Evolutionary conservation across 2,797 vertebrate genomes (phyloP).

Genomic region (Cygnus olor): DNA sequence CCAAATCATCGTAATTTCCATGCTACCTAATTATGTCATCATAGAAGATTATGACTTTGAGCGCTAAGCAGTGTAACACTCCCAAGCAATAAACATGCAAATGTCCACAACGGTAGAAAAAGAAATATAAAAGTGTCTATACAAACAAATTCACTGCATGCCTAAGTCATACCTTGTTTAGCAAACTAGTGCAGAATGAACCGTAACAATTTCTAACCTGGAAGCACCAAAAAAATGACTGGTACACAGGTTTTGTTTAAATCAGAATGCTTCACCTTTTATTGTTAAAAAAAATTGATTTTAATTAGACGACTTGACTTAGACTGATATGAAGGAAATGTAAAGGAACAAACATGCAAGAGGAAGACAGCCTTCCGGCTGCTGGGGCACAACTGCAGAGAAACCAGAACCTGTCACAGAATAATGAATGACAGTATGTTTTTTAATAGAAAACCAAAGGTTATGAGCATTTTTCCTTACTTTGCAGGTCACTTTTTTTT

Average conservation of each 20-base stretch:
- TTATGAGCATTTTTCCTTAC: neutral
- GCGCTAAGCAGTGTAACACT: neutral
- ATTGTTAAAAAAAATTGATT: neutral
- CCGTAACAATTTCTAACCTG: neutral
- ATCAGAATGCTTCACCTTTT: neutral
- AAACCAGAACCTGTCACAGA: neutral
- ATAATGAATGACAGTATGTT: rapidly evolving
- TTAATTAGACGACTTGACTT: neutral
- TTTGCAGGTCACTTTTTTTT: neutral
- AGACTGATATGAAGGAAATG: neutral
- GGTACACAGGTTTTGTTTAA: neutral
- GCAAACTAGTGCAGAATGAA: neutral
- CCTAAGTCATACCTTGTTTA: neutral
- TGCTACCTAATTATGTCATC: neutral
- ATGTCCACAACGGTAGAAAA: neutral
- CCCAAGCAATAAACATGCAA: constrained; percentile 35
- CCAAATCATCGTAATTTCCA: constrained; percentile 34
- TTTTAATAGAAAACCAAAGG: neutral
- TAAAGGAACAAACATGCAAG: neutral
- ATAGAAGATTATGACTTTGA: neutral
- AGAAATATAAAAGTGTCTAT: neutral
- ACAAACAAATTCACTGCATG: neutral
- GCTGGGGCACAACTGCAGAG: neutral
- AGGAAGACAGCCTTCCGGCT: neutral
- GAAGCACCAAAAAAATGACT: neutral